Evolutionary conservation across 2,888 invertebrate genomes (phyloP), one percentile per base, ranked within the genome.

Genomic region (Dioctria rufipes): DNA sequence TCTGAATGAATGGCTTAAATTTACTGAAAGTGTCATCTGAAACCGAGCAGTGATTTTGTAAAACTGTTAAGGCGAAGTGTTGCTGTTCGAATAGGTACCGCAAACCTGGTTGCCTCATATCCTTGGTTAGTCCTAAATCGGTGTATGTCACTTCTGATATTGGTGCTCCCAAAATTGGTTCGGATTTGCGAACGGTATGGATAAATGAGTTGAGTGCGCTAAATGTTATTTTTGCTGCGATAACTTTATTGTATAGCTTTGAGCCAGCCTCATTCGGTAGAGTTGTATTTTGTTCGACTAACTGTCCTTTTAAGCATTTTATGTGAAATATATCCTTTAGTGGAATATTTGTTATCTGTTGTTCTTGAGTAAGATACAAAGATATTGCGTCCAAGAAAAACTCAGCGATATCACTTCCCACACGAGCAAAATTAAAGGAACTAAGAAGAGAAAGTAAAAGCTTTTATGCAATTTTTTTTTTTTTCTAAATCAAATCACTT

Each of bases 321-420:
- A 54, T 4, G n/a, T 54, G 4, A 4, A 54, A 54, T 11, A 54
- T 11, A 11, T 11, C 11, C 6, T 54, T n/a, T 4, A 54, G 54
- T 4, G 54, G 54, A 54, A n/a, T 11, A 11, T 8, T 54, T 0
- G 2, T 11, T 11, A 11, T 54, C n/a, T 11, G 8, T n/a, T n/a
- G 6, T 54, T 54, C 54, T 11, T 11, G 11, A 3, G 8, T 8
- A 54, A 54, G 54, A 54, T 54, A 86, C 2, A 86, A 84, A 11
- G 87, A 84, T 43, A 88, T 85, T 6, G 85, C 86, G 75, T 87
- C 86, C 42, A 89, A 86, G 11, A 89, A 81, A n/a, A 85, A 84
- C 83, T 88, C 88, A 75, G 88, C 82, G n/a, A 89, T 86, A 65
- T 89, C 88, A 0, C 87, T 85, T 37, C 89, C 89, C 39, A 89